Evolutionary conservation across 2,113 vertebrate genomes (phyloP).

Genomic region (Phalacrocorax carbo): DNA sequence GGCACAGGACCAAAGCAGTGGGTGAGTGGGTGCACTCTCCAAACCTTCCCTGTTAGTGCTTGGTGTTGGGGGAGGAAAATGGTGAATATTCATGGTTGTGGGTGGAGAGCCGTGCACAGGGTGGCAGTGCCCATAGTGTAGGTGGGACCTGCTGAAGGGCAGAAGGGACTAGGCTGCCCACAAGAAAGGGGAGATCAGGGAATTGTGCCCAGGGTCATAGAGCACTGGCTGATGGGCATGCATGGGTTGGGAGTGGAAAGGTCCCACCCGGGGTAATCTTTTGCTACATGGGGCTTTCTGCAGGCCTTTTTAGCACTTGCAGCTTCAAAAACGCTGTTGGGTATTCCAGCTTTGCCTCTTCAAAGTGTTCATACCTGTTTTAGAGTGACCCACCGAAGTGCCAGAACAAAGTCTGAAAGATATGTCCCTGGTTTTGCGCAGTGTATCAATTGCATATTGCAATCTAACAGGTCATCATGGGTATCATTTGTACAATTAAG

Average conservation of each 20-base stretch:
- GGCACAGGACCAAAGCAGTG: background rate
- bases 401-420: background rate
- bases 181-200: background rate
- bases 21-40: background rate
- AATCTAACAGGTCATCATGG: background rate
- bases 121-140: background rate
- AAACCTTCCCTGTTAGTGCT: background rate
- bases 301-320: background rate
- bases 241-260: background rate
- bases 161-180: background rate
- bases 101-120: background rate
- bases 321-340: background rate
- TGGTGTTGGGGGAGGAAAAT: background rate
- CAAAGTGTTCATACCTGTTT: background rate
- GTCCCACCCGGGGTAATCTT: background rate
- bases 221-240: rapidly evolving
- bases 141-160: background rate
- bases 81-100: background rate
- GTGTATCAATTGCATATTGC: slow-evolving; percentile 15
- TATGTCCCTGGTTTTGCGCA: background rate
- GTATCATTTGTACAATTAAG: slow-evolving; percentile 45
- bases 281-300: background rate
- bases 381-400: background rate
- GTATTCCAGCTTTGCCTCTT: background rate
- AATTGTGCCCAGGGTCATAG: background rate